These are phyloP conservation scores for Coenobita brevimanus DNA, from an alignment of 1,140 invertebrate species.

Conservation along the genomic window DNA sequence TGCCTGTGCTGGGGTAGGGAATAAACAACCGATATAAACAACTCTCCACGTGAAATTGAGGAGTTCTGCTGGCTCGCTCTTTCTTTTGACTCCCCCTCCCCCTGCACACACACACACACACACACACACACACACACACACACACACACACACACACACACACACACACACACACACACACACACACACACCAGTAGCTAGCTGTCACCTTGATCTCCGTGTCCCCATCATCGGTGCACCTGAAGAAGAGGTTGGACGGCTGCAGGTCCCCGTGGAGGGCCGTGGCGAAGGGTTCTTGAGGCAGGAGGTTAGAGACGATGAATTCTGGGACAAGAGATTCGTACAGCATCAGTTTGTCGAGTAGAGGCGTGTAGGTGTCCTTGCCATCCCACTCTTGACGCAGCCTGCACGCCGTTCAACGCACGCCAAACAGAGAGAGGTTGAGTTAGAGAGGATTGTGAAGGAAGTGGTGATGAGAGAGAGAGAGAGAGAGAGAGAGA, in stretches of 20 bases:
- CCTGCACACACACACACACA: too few species aligned
- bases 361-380: neutral
- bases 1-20: too few species aligned
- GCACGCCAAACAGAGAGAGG: neutral
- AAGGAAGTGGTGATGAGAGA: neutral
- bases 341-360: slow-evolving; percentile 22
- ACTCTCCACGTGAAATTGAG: too few species aligned
- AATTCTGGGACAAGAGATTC: neutral
- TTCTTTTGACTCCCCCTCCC: too few species aligned
- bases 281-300: slow-evolving; percentile 30
- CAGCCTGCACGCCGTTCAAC: too few species aligned
- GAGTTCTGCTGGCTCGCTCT: too few species aligned
- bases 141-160: too few species aligned
- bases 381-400: slow-evolving; percentile 11
- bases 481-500: neutral
- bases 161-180: too few species aligned
- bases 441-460: neutral
- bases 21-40: too few species aligned
- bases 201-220: neutral
- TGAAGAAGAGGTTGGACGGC: slow-evolving; percentile 39
- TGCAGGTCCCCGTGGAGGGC: slow-evolving; percentile 36
- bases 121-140: too few species aligned
- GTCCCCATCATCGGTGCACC: neutral
- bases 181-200: too few species aligned
- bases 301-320: neutral